phyloP scores from a whole-genome alignment of 2,797 vertebrate species.

The Petrocephalus sullivani region DNA sequence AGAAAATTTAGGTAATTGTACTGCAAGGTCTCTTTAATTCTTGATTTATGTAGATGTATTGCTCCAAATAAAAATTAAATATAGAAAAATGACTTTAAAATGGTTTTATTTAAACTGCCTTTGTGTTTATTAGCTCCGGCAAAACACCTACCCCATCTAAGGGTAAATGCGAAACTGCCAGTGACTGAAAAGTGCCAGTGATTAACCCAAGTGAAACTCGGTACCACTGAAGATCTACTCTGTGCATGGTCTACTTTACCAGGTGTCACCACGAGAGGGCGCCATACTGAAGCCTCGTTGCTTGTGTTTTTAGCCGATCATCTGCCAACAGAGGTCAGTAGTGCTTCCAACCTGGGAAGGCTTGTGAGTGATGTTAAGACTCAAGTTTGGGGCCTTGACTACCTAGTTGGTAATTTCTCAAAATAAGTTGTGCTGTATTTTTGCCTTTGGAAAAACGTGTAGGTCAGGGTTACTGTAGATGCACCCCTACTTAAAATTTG shows the following conservation, averaged over 20 bases:
- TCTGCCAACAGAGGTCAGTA: not conserved
- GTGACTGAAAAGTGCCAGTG: not conserved
- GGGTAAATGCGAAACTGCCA: not conserved
- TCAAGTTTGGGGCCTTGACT: not conserved
- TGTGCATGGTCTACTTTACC: not conserved
- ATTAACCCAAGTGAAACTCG: not conserved
- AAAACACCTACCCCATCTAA: not conserved
- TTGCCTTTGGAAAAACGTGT: not conserved
- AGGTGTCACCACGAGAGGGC: not conserved
- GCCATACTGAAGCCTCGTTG: not conserved
- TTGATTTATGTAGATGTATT: conserved; percentile 61
- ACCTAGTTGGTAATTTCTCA: not conserved
- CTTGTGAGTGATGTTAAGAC: not conserved
- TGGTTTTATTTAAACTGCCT: conserved; percentile 33
- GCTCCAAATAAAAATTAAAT: conserved; percentile 47
- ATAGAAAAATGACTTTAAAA: conserved; percentile 46
- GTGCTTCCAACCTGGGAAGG: not conserved
- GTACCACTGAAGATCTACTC: not conserved
- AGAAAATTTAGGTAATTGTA: conserved; percentile 41
- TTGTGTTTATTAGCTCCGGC: not conserved
- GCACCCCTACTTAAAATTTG: not conserved
- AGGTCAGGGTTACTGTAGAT: not conserved
- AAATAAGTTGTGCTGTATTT: not conserved
- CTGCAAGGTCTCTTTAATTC: conserved; percentile 52
- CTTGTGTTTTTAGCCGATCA: not conserved